Evolutionary conservation across 2,113 vertebrate species (phyloP), one percentile per base, ranked within the genome.

Genomic region (Recurvirostra avosetta): DNA sequence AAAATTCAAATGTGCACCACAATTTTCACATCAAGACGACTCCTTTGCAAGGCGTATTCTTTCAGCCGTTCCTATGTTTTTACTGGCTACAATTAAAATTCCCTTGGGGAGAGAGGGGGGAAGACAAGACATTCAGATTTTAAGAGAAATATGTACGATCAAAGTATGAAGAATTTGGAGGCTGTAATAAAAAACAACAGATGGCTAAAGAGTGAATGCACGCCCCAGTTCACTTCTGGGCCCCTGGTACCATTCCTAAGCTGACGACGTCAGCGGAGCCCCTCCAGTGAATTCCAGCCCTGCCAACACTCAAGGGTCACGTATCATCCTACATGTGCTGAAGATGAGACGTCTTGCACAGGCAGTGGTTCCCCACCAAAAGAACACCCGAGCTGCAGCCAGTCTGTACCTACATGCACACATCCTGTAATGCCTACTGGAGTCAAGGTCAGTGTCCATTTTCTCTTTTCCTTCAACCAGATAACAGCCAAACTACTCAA

Each of bases 211-310:
- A 94, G 86, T 4, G 74, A 70, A 18, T 82, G 90, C 91, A 97
- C 3, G 84, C 91, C 95, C 92, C 96, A 96, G 91, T 95, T 97
- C 94, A 40, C 62, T 91, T 1, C 86, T 65, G 92, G 91, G 95
- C 68, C 91, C 93, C 77, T 15, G 88, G 38, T 88, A 32, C 85
- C 16, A 5, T 19, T 65, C 43, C 3, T 20, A 7, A 14, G 6
- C 25, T 12, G 17, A 5, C 15, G 63, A 86, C 1, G 19, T 8
- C 91, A 91, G 83, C 83, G 75, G 40, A 91, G 91, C 72, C 76
- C 82, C 84, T 67, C 80, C 88, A 29, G 74, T 56, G 93, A 38
- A 41, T 82, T 68, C 12, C 75, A 95, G 74, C 52, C 40, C 76
- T 26, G 71, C 5, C 7, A 55, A 58, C 21, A 6, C 58, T 27